Evolutionary conservation across 2,888 invertebrate species (phyloP), one percentile per base, ranked within the genome.

Genomic region (Boloria selene): DNA sequence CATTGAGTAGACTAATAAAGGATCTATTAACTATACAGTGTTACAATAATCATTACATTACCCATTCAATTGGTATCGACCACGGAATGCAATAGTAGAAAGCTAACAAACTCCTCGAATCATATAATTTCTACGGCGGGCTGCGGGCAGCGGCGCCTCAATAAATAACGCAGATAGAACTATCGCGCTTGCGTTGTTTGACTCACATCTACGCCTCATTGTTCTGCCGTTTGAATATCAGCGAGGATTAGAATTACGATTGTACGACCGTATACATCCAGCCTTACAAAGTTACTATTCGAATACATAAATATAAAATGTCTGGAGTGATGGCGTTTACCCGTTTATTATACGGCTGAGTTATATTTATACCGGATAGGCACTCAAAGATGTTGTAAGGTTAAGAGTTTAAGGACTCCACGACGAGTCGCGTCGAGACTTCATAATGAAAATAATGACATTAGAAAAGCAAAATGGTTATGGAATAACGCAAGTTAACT

Each of bases 111-210:
- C 61, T 60, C 44, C 65, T 50, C 51, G 67, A 62, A 69, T 69
- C 69, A 70, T 69, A 69, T 49, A 66, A 69, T 63, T 69, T 56
- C 63, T 59, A 65, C 69, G 64, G 59, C 67, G 61, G 63, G 52
- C 61, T 62, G 49, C 56, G 66, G 49, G 52, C 65, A 54, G 56
- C 63, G 70, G 72, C 72, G 73, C 72, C 71, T 69, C 79, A 80
- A 84, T 84, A 85, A 84, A 86, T 83, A 79, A 81, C 78, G 69
- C 72, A 74, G 80, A 83, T 83, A 81, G 79, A 77, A 75, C 75
- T 68, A 73, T 73, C 76, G 71, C 73, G 68, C 71, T 74, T 60
- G 74, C 73, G 74, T 73, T 69, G 72, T 76, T 73, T 66, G 68
- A 71, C 66, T 72, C 73, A 73, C 76, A 75, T 78, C 74, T 72